Percentiles rank a stretch among this genome's conserved stretches.
These are phyloP conservation scores for Calephelis nemesis DNA, from an alignment of 1,140 invertebrate genomes.

Conservation along the genomic window DNA sequence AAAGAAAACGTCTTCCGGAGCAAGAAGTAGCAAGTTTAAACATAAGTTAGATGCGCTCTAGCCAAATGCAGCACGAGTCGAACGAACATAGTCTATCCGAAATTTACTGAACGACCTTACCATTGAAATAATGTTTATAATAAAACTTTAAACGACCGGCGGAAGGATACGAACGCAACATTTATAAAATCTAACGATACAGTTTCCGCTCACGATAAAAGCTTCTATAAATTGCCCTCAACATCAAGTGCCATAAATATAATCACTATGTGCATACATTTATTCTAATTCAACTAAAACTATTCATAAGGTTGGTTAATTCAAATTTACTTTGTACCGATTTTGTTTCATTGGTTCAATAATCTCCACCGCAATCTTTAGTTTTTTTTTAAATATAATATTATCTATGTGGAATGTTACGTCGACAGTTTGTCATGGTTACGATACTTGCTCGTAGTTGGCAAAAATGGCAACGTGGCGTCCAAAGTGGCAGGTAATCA, in stretches of 20 bases:
- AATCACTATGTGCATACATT: constrained; percentile 65
- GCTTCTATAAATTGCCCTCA: constrained; percentile 15
- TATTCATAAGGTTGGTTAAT: constrained; percentile 56
- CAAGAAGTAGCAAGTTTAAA: constrained; percentile 58
- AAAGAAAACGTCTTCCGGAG: constrained; percentile 74
- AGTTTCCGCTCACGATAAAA: constrained; percentile 8
- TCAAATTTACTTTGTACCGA: constrained; percentile 71
- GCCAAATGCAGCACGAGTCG: not conserved
- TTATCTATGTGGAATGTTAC: constrained; percentile 32
- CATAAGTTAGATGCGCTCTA: constrained; percentile 31
- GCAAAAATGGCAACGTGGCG: constrained; percentile 59
- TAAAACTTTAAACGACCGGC: not conserved
- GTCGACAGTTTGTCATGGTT: constrained; percentile 38
- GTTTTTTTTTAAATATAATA: constrained; percentile 39
- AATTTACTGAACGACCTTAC: constrained; percentile 8
- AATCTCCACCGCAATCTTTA: constrained; percentile 32
- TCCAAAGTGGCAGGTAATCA: constrained; percentile 32
- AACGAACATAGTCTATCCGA: constrained; percentile 25
- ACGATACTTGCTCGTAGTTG: constrained; percentile 28
- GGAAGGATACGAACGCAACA: not conserved
- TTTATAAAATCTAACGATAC: constrained; percentile 7
- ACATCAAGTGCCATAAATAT: constrained; percentile 61
- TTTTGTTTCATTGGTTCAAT: constrained; percentile 44
- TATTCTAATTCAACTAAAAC: constrained; percentile 50
- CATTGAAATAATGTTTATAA: constrained; percentile 1